Evolutionary conservation across 2,113 vertebrate species (phyloP).

Genomic region (Sturnira hondurensis): DNA sequence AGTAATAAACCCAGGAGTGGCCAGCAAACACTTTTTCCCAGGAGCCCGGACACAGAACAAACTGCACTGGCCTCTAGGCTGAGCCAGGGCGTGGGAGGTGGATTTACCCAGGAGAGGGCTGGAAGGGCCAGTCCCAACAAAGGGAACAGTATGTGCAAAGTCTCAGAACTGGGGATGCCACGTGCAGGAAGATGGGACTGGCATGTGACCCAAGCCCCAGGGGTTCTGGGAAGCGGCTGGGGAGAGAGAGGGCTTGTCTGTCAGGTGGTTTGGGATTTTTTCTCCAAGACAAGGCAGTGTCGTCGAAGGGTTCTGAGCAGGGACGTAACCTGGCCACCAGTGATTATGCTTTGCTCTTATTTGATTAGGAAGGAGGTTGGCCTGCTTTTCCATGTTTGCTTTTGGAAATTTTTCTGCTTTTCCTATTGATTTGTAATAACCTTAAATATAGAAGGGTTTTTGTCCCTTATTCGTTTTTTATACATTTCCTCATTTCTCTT

Average conservation of each 20-base stretch:
- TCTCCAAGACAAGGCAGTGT: not conserved
- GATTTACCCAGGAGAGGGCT: not conserved
- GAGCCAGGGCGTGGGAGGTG: not conserved
- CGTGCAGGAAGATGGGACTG: not conserved
- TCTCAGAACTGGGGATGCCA: not conserved
- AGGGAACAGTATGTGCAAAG: not conserved
- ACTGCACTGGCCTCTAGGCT: not conserved
- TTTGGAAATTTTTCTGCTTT: not conserved
- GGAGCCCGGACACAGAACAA: not conserved
- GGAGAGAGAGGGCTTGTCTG: not conserved
- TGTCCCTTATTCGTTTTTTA: not conserved
- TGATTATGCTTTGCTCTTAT: not conserved
- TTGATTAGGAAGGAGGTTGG: not conserved
- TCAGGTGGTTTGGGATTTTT: not conserved
- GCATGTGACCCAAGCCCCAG: fast-evolving
- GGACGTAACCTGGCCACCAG: not conserved
- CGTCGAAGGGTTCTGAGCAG: not conserved
- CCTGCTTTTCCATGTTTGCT: not conserved
- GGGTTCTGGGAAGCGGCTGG: not conserved
- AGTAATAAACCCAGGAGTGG: not conserved
- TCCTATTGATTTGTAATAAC: not conserved
- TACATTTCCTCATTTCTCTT: not conserved
- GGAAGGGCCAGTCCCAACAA: not conserved
- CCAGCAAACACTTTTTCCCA: not conserved
- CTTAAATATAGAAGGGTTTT: not conserved